Base-by-base conservation (phyloP, 1,140 invertebrate species). In the Ceratoteleas bidentatus region DNA sequence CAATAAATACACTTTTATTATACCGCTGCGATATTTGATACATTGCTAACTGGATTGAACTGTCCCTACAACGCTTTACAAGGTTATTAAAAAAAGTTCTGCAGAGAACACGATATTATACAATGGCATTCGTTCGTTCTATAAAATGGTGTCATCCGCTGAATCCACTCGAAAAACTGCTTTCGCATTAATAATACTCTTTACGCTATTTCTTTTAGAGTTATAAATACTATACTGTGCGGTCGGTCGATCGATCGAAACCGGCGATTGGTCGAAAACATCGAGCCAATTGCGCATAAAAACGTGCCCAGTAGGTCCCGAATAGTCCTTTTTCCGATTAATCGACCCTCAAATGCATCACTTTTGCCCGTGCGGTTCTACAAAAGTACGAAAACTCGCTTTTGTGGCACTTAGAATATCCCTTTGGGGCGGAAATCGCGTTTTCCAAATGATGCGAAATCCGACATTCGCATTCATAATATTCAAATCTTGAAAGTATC, bases 1-100 rank as follows among this genome's bases (percentile, higher is more conserved):
- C 62, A 75, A 75, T 75, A 75, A 75, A 75, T 75, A 75, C 16
- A 75, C 38, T 16, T 75, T 75, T 75, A 66, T 75, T 75, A 47
- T 10, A 60, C 40, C 60, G 3, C 40, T 53, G 24, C 47, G 50
- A 11, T 61, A 66, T 5, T 68, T 65, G 64, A 68, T 69, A 76
- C 73, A 76, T 56, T 76, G 62, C 64, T 61, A 54, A 53, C 43
- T 76, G 56, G 14, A 68, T 38, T 62, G 61, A 64, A 47, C 16
- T 66, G 58, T 34, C 38, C 0, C 54, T 66, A 60, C 16, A 4
- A 52, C 47, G 40, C 11, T 73, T 64, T 54, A 72, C 68, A 64
- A 43, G 11, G 40, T 32, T 6, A 66, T 60, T 45, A 47, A 76
- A 66, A 75, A 57, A 8, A 36, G 33, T 3, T 47, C 14, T 15